Conservation (phyloP, 2,888 invertebrate genomes). For the Anorthoa munda region DNA sequence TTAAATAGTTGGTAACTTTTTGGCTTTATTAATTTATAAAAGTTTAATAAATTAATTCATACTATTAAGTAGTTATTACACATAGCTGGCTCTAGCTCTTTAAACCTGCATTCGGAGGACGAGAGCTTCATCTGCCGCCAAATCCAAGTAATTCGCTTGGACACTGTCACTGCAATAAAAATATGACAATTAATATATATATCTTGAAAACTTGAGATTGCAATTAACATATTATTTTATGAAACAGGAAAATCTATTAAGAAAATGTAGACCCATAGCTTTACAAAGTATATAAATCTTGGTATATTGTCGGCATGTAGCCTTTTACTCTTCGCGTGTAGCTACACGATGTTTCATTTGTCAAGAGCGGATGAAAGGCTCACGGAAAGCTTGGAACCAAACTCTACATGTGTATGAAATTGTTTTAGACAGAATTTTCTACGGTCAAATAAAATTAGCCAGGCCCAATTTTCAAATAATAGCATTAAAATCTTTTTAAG, state of each 20-base stretch:
- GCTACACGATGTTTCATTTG: constrained; percentile 15
- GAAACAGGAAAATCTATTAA: neutral
- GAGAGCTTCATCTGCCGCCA: constrained; percentile 85
- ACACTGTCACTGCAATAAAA: constrained; percentile 83
- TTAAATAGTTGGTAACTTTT: constrained; percentile 4
- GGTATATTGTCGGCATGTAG: neutral
- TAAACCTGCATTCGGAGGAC: constrained; percentile 86
- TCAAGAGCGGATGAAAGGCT: constrained; percentile 13
- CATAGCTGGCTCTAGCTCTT: constrained; percentile 22
- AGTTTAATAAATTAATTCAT: constrained; percentile 18
- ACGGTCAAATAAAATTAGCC: neutral
- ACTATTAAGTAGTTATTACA: neutral
- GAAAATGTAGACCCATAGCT: neutral
- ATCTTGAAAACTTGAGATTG: no score
- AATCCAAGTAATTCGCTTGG: constrained; percentile 81
- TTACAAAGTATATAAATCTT: neutral
- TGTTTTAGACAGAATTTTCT: neutral
- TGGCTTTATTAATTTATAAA: constrained; percentile 35
- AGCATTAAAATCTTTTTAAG: neutral
- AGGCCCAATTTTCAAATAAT: neutral
- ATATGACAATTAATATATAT: neutral
- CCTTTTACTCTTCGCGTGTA: neutral
- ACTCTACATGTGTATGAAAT: constrained; percentile 20
- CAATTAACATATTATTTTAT: neutral
- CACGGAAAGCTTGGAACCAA: neutral